phyloP scores from a whole-genome alignment of 2,797 vertebrate genomes.

The Acanthurus lineatus region DNA sequence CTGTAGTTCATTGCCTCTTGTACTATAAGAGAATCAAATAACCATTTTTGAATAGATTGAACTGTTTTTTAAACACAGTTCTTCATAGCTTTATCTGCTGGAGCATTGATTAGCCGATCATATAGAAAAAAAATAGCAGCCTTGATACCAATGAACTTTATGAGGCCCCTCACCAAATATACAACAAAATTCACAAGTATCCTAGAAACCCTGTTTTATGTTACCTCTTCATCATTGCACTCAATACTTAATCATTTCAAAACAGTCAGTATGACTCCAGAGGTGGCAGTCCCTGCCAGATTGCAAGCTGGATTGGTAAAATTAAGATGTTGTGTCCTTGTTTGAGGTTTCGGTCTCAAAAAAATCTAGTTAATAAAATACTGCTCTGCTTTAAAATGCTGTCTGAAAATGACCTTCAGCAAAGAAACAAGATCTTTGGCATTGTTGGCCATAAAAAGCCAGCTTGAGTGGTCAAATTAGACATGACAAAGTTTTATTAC shows the following conservation, averaged over 20 bases:
- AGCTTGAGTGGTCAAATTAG: conserved; percentile 22
- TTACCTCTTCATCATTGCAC: conserved; percentile 8
- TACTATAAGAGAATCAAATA: too few species aligned
- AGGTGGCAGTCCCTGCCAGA: conserved; percentile 21
- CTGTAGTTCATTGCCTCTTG: too few species aligned
- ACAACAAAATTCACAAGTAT: background rate
- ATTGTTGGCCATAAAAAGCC: conserved; percentile 6
- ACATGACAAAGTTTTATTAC: conserved; percentile 24
- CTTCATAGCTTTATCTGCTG: too few species aligned
- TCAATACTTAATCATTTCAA: conserved; percentile 24
- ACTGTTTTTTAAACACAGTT: too few species aligned
- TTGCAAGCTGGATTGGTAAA: background rate
- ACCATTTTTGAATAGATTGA: too few species aligned
- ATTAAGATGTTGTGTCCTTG: background rate
- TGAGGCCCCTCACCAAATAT: conserved; percentile 7
- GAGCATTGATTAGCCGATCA: too few species aligned
- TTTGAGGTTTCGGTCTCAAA: conserved; percentile 1
- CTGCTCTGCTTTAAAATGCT: conserved; percentile 12
- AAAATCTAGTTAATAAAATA: conserved; percentile 16
- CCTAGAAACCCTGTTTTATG: conserved; percentile 11
- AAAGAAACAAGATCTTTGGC: background rate
- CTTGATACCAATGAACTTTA: too few species aligned
- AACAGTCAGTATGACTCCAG: conserved; percentile 37
- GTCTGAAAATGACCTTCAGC: background rate
- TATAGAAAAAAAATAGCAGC: too few species aligned